These are phyloP conservation scores for Dynastes maya DNA, from an alignment of 2,888 invertebrate genomes.

Conservation along the genomic window DNA sequence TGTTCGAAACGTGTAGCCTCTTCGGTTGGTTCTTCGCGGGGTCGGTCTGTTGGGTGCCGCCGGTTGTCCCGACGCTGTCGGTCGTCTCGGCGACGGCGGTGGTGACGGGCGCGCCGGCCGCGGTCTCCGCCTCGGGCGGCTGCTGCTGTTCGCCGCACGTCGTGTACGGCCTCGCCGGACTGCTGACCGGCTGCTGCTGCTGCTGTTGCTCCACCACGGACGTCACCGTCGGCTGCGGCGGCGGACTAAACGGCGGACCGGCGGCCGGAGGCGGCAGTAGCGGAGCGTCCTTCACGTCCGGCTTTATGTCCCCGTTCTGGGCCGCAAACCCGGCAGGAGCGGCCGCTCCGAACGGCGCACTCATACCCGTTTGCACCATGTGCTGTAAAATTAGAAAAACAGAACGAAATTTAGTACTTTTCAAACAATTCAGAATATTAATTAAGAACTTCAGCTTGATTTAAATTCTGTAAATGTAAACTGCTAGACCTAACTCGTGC, in stretches of 20 bases:
- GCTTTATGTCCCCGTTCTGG: conserved; percentile 71
- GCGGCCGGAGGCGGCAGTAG: conserved; percentile 72
- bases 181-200: conserved; percentile 70
- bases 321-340: conserved; percentile 74
- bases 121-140: conserved; percentile 57
- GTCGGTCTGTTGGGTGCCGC: conserved; percentile 69
- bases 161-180: conserved; percentile 66
- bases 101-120: conserved; percentile 59
- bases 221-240: conserved; percentile 67
- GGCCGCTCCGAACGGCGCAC: conserved; percentile 81
- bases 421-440: too few species aligned
- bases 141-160: conserved; percentile 53
- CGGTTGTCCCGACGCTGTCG: conserved; percentile 53
- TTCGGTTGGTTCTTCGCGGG: conserved; percentile 87
- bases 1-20: conserved; percentile 98
- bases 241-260: conserved; percentile 68
- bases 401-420: too few species aligned
- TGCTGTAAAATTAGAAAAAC: conserved; percentile 77
- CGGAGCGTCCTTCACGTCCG: conserved; percentile 70
- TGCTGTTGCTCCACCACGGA: conserved; percentile 67
- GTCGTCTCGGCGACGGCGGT: conserved; percentile 63
- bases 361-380: conserved; percentile 95
- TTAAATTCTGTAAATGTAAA: too few species aligned
- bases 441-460: too few species aligned
- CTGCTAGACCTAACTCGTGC: too few species aligned